Conservation (phyloP, 2,113 vertebrate species). For the Chloroceryle aenea region DNA sequence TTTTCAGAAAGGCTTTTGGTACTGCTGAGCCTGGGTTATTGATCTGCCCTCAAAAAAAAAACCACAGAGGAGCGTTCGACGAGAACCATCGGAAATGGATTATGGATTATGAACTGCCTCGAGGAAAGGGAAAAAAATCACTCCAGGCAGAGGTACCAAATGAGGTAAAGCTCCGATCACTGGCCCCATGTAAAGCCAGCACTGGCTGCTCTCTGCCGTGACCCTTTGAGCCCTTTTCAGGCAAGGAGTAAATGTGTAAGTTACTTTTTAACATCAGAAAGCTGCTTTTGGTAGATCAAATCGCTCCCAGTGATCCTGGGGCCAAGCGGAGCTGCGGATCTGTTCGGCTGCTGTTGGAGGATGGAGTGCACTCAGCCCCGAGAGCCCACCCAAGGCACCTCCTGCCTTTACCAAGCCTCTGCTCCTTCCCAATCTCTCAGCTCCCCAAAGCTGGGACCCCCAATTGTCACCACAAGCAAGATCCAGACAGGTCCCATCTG, state of each 20-base stretch:
- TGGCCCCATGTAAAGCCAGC: not conserved
- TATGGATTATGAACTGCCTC: not conserved
- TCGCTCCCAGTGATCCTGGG: fast-evolving
- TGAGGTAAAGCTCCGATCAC: not conserved
- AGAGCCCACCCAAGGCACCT: not conserved
- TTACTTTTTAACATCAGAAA: not conserved
- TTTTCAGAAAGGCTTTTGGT: not conserved
- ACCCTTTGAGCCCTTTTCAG: fast-evolving
- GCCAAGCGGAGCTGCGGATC: not conserved
- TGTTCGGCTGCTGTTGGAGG: not conserved
- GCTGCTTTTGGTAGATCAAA: not conserved
- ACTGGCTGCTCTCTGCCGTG: not conserved
- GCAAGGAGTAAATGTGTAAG: not conserved
- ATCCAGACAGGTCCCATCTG: not conserved
- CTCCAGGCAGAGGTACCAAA: not conserved
- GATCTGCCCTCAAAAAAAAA: not conserved
- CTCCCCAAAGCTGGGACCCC: not conserved
- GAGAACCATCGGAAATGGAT: not conserved
- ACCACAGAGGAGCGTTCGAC: fast-evolving
- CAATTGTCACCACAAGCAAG: not conserved
- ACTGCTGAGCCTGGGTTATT: not conserved
- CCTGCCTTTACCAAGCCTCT: not conserved
- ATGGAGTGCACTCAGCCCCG: fast-evolving
- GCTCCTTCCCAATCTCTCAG: not conserved
- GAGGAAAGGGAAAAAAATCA: constrained; percentile 17